Conservation (phyloP, 2,797 vertebrate species). For the Eidolon dupreanum region DNA sequence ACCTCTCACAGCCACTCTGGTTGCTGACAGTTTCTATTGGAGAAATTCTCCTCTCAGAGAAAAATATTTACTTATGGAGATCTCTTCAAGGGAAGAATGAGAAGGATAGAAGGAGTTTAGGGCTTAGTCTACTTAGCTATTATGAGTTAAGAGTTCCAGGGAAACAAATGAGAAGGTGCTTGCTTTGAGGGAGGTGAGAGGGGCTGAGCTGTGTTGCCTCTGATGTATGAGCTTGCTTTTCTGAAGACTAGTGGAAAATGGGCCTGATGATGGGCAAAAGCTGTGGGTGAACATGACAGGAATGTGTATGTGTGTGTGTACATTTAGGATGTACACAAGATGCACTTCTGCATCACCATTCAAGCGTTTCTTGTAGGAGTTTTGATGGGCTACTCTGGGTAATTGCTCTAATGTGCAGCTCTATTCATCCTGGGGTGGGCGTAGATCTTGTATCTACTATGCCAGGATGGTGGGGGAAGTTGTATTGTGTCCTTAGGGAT, state of each 20-base stretch:
- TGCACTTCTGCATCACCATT: not conserved
- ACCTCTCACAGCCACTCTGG: constrained; percentile 27
- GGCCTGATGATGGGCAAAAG: not conserved
- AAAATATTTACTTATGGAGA: constrained; percentile 3
- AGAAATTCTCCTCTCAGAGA: constrained; percentile 35
- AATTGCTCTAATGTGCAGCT: not conserved
- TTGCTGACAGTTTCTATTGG: constrained; percentile 37
- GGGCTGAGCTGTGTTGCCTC: not conserved
- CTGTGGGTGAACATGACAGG: not conserved
- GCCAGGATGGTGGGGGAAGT: not conserved
- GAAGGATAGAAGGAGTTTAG: not conserved
- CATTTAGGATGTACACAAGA: not conserved
- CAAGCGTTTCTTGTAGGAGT: not conserved
- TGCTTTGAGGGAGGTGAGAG: not conserved
- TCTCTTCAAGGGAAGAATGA: not conserved
- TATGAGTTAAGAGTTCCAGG: not conserved
- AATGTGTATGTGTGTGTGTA: not conserved
- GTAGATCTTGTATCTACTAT: not conserved
- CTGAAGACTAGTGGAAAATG: not conserved
- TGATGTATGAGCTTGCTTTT: not conserved
- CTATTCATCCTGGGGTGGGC: not conserved
- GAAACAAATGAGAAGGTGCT: not conserved
- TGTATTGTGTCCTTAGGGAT: not conserved
- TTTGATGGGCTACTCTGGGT: not conserved
- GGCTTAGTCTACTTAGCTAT: not conserved